Conservation (phyloP, 37 sponge, comb jelly and placozoan genomes). For the Bolinopsis microptera region DNA sequence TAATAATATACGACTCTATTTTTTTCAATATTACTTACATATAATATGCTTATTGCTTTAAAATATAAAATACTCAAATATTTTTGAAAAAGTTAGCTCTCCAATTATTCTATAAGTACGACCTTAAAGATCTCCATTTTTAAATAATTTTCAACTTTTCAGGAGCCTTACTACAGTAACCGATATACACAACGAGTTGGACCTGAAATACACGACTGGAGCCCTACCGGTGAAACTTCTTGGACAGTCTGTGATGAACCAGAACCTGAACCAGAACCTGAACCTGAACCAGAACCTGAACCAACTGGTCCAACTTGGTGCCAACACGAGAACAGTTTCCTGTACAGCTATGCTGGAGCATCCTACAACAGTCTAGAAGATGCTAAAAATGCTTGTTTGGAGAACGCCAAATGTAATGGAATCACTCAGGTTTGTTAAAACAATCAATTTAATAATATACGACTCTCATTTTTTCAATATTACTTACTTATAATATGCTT, state of each 20-base stretch:
- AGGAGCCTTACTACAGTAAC: neutral
- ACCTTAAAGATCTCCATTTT: too few species aligned
- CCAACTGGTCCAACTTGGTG: neutral
- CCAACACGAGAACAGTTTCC: neutral
- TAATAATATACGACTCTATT: too few species aligned
- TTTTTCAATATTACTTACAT: too few species aligned
- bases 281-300: too few species aligned
- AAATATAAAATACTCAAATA: too few species aligned
- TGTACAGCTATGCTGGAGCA: neutral
- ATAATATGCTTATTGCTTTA: too few species aligned
- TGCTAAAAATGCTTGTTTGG: neutral
- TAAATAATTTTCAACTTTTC: neutral
- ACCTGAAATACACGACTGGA: neutral
- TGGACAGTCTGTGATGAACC: neutral
- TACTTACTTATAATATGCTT: too few species aligned
- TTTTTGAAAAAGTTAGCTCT: neutral
- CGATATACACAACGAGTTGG: neutral
- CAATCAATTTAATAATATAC: too few species aligned
- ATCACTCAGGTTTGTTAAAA: neutral
- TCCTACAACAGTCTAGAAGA: neutral
- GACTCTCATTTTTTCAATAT: too few species aligned
- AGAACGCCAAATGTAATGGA: neutral
- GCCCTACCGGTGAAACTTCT: neutral
- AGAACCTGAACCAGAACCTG: too few species aligned
- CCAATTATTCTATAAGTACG: too few species aligned